Evolutionary conservation across 2,888 invertebrate genomes (phyloP), one percentile per base, ranked within the genome.

Genomic region (Hylaea fasciaria): DNA sequence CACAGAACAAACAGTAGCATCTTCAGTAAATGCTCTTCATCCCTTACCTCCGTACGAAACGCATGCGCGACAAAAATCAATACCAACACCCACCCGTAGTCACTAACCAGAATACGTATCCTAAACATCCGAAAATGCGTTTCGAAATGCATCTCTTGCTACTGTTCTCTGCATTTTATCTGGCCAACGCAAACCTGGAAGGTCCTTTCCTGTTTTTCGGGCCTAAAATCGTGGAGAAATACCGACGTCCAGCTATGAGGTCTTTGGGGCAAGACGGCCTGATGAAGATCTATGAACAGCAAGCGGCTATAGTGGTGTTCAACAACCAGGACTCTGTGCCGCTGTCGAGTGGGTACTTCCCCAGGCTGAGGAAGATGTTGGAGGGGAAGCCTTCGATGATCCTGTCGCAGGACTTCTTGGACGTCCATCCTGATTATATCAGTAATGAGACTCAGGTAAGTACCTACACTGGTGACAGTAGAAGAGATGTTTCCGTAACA

Each of bases 201-300:
- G 94, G 94, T 0, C 94, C 94, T 0, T 94, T 94, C 73, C 69
- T 94, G 5, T 92, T 94, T 70, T 94, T 94, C 82, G 94, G 94
- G 0, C 93, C 93, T 4, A 88, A 92, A 47, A 86, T 91, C 8
- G 76, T 94, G 0, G 83, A 84, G 35, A 84, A 84, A 41, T 89
- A 93, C 62, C 88, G 88, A 59, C 77, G 93, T 32, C 92, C 93
- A 37, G 93, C 94, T 1, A 72, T 94, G 35, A 87, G 89, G 61
- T 92, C 89, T 51, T 74, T 93, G 43, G 92, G 91, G 51, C 93
- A 94, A 69, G 93, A 93, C 84, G 91, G 93, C 57, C 78, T 94
- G 74, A 91, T 92, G 83, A 88, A 87, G 72, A 89, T 94, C n/a
- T 94, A 93, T 67, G 89, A 88, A 37, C 93, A 93, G 59, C 93